Conservation (phyloP, 2,797 vertebrate species). For the Selene dorsalis region DNA sequence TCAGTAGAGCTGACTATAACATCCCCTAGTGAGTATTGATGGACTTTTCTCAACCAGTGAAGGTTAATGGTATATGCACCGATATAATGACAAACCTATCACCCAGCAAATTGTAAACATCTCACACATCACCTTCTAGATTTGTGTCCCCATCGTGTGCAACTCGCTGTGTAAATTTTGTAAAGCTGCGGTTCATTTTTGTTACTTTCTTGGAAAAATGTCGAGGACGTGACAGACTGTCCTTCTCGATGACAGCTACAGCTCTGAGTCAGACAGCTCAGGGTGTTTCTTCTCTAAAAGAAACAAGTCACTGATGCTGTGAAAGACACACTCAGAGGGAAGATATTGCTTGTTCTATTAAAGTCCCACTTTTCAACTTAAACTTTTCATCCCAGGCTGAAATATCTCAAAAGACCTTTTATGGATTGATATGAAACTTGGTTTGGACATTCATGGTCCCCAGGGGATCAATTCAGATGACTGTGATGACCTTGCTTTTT, state of each 20-base stretch:
- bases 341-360: neutral
- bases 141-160: neutral
- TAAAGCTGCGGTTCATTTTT: neutral
- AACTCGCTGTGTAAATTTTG: neutral
- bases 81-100: slow-evolving; percentile 19
- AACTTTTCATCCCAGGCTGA: neutral
- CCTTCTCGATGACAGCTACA: neutral
- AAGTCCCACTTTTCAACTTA: neutral
- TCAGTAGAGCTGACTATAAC: slow-evolving; percentile 16
- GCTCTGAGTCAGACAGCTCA: neutral
- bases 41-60: slow-evolving; percentile 2
- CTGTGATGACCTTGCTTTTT: neutral
- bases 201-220: neutral
- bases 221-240: neutral
- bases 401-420: neutral
- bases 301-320: neutral
- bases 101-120: slow-evolving; percentile 1
- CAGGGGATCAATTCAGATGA: neutral
- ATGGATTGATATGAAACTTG: neutral
- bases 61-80: slow-evolving; percentile 21
- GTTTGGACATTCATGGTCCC: neutral
- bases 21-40: slow-evolving; percentile 34
- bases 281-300: neutral
- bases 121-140: slow-evolving; percentile 8
- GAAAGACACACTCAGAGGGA: neutral